Evolutionary conservation across 92 coral and sea anemone species (phyloP).

Genomic region (Actinernus sp.): DNA sequence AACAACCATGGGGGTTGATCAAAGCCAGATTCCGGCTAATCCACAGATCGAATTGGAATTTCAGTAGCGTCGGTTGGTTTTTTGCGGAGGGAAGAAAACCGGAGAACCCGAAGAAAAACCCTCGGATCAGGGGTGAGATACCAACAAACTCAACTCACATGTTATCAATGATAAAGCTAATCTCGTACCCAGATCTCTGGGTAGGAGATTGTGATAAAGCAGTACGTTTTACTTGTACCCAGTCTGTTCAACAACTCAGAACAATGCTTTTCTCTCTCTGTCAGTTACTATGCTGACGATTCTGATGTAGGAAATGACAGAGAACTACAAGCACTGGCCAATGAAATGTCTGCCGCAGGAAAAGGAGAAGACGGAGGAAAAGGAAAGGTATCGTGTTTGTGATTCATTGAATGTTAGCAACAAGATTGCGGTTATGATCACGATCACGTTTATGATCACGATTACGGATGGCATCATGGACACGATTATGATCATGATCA

Average conservation of each 20-base stretch:
- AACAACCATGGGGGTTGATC: no score
- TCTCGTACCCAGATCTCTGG: no score
- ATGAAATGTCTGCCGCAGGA: conserved; percentile 88
- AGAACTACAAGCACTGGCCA: conserved; percentile 86
- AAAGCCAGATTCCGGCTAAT: no score
- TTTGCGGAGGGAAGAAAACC: no score
- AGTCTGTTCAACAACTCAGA: not conserved
- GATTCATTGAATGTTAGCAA: no score
- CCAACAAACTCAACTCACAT: no score
- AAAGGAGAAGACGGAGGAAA: conserved; percentile 78
- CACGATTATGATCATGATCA: not conserved
- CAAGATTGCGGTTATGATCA: no score
- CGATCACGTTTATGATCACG: not conserved
- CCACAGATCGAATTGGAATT: no score
- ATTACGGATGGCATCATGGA: not conserved
- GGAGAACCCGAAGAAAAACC: no score
- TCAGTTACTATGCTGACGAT: conserved; percentile 73
- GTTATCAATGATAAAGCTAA: no score
- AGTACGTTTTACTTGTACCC: not conserved
- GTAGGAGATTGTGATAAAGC: not conserved
- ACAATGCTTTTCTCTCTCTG: not conserved
- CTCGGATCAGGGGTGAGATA: no score
- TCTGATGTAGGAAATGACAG: conserved; percentile 62
- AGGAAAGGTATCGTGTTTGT: conserved; percentile 96
- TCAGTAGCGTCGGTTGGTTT: no score